Percentiles rank a stretch among this genome's conserved stretches.
Evolutionary conservation across 2,797 vertebrate genomes (phyloP).

Genomic region (Myotis findleyi): DNA sequence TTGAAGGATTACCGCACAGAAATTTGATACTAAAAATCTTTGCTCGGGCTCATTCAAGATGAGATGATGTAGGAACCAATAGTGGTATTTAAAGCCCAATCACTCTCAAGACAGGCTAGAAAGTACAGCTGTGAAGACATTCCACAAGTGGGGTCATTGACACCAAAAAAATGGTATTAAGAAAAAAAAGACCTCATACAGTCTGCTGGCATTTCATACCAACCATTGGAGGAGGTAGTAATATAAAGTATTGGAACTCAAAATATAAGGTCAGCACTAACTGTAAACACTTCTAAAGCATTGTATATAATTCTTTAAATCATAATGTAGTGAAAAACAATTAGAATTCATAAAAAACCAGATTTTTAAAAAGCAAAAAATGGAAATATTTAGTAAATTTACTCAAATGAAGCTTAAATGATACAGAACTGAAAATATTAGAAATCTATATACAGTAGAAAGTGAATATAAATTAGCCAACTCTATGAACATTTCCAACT

Average conservation of each 20-base stretch:
- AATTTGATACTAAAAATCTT: constrained; percentile 55
- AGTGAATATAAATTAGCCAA: constrained; percentile 85
- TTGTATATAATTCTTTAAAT: constrained; percentile 79
- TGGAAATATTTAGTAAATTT: constrained; percentile 86
- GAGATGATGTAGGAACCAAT: constrained; percentile 18
- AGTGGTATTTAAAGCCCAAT: constrained; percentile 50
- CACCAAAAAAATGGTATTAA: constrained; percentile 47
- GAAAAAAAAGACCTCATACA: constrained; percentile 32
- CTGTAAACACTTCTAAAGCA: constrained; percentile 88
- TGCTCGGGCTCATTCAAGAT: constrained; percentile 48
- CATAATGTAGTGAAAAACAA: constrained; percentile 83
- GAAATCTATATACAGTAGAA: constrained; percentile 85
- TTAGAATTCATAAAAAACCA: constrained; percentile 73
- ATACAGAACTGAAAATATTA: constrained; percentile 86
- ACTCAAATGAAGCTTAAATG: constrained; percentile 85
- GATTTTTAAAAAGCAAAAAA: constrained; percentile 82
- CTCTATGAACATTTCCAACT: constrained; percentile 82
- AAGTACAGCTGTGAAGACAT: constrained; percentile 66
- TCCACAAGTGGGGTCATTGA: constrained; percentile 51
- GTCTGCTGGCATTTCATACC: constrained; percentile 72
- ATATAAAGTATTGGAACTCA: constrained; percentile 78
- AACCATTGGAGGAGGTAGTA: constrained; percentile 86
- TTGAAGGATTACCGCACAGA: constrained; percentile 43
- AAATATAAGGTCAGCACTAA: constrained; percentile 82
- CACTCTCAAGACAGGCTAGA: constrained; percentile 51